phyloP scores from a whole-genome alignment of 2,797 vertebrate species.

The Philypnodon macrostomus region DNA sequence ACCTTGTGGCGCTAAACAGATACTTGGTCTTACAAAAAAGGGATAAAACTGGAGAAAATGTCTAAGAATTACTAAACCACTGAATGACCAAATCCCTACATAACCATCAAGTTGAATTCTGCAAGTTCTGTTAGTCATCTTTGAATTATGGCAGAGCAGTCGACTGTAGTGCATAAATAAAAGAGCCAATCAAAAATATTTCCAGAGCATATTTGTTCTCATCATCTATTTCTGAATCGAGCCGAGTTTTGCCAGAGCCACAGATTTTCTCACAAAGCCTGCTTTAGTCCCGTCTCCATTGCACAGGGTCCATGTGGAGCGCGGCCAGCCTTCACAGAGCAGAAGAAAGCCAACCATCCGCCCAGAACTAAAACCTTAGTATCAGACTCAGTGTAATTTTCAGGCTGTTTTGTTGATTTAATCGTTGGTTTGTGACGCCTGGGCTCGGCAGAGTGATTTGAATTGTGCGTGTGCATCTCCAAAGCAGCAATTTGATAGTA shows the following conservation, averaged over 20 bases:
- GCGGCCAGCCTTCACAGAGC: constrained; percentile 70
- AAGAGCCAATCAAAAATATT: constrained; percentile 36
- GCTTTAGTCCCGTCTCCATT: constrained; percentile 56
- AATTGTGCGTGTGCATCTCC: constrained; percentile 22
- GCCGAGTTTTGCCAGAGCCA: constrained; percentile 43
- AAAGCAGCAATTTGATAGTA: constrained; percentile 19
- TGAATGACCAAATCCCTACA: too few relatives aligned
- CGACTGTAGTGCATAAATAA: constrained; percentile 33
- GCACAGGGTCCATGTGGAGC: constrained; percentile 67
- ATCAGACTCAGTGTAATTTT: constrained; percentile 78
- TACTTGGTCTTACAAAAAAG: too few relatives aligned
- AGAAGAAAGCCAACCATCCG: constrained; percentile 71
- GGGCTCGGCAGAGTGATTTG: constrained; percentile 44
- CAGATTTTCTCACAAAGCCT: constrained; percentile 64
- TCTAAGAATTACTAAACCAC: too few relatives aligned
- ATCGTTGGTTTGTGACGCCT: constrained; percentile 72
- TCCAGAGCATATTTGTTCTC: constrained; percentile 32
- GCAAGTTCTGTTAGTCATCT: too few relatives aligned
- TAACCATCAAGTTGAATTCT: too few relatives aligned
- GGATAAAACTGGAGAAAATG: too few relatives aligned
- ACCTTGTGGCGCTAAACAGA: too few relatives aligned
- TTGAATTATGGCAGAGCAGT: too few relatives aligned
- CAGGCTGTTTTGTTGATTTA: constrained; percentile 77
- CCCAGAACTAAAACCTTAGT: constrained; percentile 78
- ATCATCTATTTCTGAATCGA: constrained; percentile 51